A percentile compares a stretch with the other conserved stretches of the same genome.
Evolutionary conservation across 2,113 vertebrate genomes (phyloP).

Genomic region (Platycercus adscitus): DNA sequence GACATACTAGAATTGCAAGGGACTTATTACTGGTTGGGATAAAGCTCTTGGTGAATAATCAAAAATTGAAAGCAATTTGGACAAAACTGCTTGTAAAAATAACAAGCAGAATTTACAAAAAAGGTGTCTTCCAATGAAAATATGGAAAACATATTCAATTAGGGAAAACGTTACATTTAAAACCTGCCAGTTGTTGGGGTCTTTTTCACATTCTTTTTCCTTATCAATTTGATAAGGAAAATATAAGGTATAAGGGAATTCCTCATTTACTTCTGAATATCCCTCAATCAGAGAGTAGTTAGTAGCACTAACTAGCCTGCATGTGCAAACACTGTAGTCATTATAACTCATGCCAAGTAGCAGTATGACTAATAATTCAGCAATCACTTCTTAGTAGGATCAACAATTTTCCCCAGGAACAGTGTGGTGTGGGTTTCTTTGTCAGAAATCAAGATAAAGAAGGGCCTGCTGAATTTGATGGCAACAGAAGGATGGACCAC

Average conservation of each 20-base stretch:
- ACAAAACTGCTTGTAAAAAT: background rate
- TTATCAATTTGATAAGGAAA: background rate
- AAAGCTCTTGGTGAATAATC: background rate
- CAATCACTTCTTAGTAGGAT: slow-evolving; percentile 67
- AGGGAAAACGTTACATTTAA: background rate
- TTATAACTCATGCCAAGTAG: background rate
- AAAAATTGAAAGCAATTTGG: background rate
- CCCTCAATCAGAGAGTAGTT: background rate
- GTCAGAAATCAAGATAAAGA: slow-evolving; percentile 75
- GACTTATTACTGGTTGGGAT: background rate
- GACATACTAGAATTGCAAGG: background rate
- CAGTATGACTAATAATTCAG: background rate
- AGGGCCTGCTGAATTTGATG: slow-evolving; percentile 76
- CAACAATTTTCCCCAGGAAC: slow-evolving; percentile 84
- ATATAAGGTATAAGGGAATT: background rate
- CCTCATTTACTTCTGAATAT: background rate
- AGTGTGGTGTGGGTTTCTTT: slow-evolving; percentile 38
- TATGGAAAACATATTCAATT: background rate
- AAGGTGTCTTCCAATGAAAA: background rate
- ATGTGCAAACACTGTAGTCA: background rate
- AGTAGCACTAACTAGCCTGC: background rate
- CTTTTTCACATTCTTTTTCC: background rate
- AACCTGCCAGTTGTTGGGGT: background rate
- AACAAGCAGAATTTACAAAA: background rate
- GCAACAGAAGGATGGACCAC: accelerated